A percentile compares a stretch with the other conserved stretches of the same genome.
These are phyloP conservation scores for Nemurella pictetii DNA, from an alignment of 2,888 invertebrate species.

Conservation along the genomic window DNA sequence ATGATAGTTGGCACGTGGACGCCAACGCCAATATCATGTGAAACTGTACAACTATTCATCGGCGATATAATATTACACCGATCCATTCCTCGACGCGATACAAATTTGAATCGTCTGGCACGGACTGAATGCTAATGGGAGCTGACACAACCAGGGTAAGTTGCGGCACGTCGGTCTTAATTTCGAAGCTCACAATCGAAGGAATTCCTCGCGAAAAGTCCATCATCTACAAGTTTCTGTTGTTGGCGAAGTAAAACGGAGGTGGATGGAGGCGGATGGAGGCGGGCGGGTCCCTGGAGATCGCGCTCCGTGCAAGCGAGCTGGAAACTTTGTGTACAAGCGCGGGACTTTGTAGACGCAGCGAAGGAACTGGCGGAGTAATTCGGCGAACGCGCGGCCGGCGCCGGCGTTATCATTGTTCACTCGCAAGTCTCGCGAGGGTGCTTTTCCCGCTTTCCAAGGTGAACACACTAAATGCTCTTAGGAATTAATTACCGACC, in stretches of 20 bases:
- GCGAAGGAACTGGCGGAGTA: not conserved
- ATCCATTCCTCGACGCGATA: not conserved
- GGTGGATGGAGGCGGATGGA: not conserved
- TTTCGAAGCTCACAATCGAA: not conserved
- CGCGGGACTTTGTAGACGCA: not conserved
- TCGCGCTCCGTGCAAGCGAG: constrained; percentile 7
- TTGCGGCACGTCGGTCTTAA: not conserved
- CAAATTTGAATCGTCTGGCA: not conserved
- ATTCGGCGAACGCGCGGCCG: not conserved
- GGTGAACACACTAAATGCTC: constrained; percentile 28
- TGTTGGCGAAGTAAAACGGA: not conserved
- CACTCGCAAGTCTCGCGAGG: not conserved
- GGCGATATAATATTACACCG: not conserved
- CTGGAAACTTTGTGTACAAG: constrained; percentile 18
- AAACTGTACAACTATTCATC: no score
- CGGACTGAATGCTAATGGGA: not conserved
- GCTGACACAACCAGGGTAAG: not conserved
- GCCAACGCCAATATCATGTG: no score
- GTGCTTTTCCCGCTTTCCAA: constrained; percentile 12
- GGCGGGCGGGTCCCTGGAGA: not conserved
- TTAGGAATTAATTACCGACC: constrained; percentile 22
- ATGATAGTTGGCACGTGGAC: no score
- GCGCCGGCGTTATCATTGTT: constrained; percentile 2
- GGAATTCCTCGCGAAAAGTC: not conserved
- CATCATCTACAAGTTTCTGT: not conserved